Evolutionary conservation across 2,113 vertebrate genomes (phyloP), one percentile per base, ranked within the genome.

Genomic region (Pterophyllum scalare): DNA sequence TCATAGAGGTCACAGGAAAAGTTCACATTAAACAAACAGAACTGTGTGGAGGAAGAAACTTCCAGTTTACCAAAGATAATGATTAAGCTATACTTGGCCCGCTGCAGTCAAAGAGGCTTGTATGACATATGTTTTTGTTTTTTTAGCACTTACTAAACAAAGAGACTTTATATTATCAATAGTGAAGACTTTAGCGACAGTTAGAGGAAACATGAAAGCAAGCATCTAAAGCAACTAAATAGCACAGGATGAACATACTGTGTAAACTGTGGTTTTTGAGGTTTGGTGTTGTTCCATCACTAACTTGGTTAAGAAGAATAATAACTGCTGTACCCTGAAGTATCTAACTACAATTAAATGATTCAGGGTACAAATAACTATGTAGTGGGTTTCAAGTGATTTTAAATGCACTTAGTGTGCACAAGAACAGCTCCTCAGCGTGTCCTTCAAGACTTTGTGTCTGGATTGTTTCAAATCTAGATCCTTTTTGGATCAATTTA

Each of bases 21-120:
- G 79, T 28, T 86, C 72, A 92, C 59, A 80, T 85, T 80, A 87
- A 87, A 77, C 87, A 91, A 86, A 86, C 76, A 85, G 11, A 75
- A 81, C 80, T 31, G 80, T 52, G 26, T 0, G 19, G 79, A 75
- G 75, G 56, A 72, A 33, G 56, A 77, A 70, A 59, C 33, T 0
- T 1, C 59, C 75, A 78, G 38, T 86, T 81, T 82, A 75, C 28
- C 54, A 86, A 77, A 58, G 54, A 61, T 89, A 70, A 80, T 11
- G 8, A 24, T 38, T 20, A 65, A 65, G 60, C 7, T 75, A 78
- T 79, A 52, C n/a, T 35, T 43, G 38, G 28, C 22, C 60, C 28
- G 79, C 19, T 26, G 35, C 58, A 79, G 56, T 61, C 46, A 72
- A 72, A 72, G 19, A 54, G 26, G 19, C 28, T 72, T 72, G 46